Evolutionary conservation across 2,888 invertebrate genomes (phyloP).

Genomic region (Palloptera scutellata): DNA sequence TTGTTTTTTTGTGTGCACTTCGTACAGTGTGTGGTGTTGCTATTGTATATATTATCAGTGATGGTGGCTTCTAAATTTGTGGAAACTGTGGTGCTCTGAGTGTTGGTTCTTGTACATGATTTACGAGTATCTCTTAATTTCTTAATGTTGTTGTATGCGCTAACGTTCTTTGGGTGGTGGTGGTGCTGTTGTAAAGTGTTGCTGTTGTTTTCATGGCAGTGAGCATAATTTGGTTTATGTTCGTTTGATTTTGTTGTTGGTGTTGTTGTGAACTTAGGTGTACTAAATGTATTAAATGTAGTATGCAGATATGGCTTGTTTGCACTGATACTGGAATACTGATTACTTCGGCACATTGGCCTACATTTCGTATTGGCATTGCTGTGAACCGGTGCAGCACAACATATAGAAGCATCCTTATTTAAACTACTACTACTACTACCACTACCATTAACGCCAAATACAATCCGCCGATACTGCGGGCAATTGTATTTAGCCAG

Average conservation of each 20-base stretch:
- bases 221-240: slow-evolving; percentile 36
- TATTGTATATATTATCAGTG: background rate
- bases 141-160: slow-evolving; percentile 5
- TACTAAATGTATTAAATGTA: background rate
- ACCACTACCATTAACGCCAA: slow-evolving; percentile 45
- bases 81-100: background rate
- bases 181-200: slow-evolving; percentile 37
- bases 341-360: no score
- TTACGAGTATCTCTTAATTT: slow-evolving; percentile 3
- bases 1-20: slow-evolving; percentile 11
- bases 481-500: background rate
- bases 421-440: slow-evolving; percentile 23
- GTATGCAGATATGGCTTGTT: no score
- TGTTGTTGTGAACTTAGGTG: slow-evolving; percentile 6
- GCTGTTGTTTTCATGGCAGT: slow-evolving; percentile 28
- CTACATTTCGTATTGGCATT: no score
- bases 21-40: background rate
- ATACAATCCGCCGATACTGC: background rate
- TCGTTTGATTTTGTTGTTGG: slow-evolving; percentile 29
- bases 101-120: background rate
- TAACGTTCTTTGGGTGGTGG: slow-evolving; percentile 22
- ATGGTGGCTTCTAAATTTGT: background rate
- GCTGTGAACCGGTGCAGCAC: background rate
- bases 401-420: slow-evolving; percentile 2
- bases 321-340: no score